Conservation (phyloP, 2,797 vertebrate species). For the Tadarida brasiliensis region DNA sequence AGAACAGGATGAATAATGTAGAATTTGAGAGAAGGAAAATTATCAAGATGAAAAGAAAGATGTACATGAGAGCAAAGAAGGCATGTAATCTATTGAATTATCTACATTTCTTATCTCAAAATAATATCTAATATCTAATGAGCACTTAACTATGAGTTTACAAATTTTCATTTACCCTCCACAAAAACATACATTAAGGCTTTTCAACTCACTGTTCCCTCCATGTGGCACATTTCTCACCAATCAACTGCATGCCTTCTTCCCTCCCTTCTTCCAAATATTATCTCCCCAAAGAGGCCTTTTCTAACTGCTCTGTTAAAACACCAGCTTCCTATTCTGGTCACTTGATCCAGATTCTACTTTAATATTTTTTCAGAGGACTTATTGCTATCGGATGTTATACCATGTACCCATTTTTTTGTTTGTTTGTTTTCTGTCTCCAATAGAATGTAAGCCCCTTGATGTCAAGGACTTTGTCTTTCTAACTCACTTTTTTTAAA, state of each 20-base stretch:
- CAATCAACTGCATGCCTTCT: background rate
- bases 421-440: background rate
- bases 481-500: background rate
- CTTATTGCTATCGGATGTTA: background rate
- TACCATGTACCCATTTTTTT: background rate
- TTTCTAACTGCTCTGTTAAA: background rate
- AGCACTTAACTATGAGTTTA: background rate
- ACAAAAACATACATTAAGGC: background rate
- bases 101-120: slow-evolving; percentile 2
- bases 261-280: background rate
- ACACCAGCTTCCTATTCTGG: background rate
- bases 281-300: background rate
- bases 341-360: background rate
- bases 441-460: background rate
- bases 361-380: background rate
- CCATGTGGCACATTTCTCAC: background rate
- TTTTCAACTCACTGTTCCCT: background rate
- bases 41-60: background rate
- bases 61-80: background rate
- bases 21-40: background rate
- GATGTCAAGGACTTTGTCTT: background rate
- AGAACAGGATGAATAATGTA: background rate
- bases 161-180: slow-evolving; percentile 44
- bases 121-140: background rate
- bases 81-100: background rate